Evolutionary conservation across 2,888 invertebrate species (phyloP).

Genomic region (Timema podura): DNA sequence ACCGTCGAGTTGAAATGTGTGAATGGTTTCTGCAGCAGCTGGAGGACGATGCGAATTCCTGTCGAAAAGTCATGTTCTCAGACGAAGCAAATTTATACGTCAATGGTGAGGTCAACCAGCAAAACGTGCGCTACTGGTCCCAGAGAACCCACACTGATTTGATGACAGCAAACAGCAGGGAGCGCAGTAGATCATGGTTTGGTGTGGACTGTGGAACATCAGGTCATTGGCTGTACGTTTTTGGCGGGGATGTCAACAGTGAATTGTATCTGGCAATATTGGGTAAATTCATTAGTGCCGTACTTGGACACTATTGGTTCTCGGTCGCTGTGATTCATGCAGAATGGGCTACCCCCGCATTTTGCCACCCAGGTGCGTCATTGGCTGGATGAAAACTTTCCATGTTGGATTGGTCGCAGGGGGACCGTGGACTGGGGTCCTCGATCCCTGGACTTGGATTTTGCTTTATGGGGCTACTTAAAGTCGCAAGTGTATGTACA

Average conservation of each 20-base stretch:
- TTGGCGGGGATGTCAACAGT: not conserved
- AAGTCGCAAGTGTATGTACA: no score
- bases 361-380: not conserved
- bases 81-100: not conserved
- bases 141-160: not conserved
- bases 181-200: not conserved
- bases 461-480: no score
- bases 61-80: not conserved
- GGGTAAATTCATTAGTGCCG: not conserved
- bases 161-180: not conserved
- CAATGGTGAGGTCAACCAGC: not conserved
- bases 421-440: no score
- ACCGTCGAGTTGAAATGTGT: not conserved
- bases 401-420: not conserved
- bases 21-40: not conserved
- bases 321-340: not conserved
- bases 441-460: no score
- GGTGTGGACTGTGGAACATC: not conserved
- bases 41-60: not conserved
- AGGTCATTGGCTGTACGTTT: not conserved
- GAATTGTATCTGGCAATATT: constrained; percentile 1
- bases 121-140: not conserved
- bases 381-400: constrained; percentile 1
- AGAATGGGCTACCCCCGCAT: not conserved
- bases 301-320: not conserved